These are phyloP conservation scores for Acanthacorydalis orientalis DNA, from an alignment of 2,888 invertebrate genomes.

Conservation along the genomic window DNA sequence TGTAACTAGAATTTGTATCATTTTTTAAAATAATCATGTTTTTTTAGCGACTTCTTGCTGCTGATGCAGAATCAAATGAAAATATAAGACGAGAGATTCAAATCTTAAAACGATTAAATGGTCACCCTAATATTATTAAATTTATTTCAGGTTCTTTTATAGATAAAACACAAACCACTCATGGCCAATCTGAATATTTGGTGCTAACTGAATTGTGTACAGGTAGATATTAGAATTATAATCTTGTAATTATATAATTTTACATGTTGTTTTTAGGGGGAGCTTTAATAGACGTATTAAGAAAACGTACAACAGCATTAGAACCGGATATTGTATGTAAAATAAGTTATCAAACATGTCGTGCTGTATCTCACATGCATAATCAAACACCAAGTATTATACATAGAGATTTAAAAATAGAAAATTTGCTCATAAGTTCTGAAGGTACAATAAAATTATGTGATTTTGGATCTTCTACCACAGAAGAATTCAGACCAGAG, in stretches of 20 bases:
- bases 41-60: constrained; percentile 55
- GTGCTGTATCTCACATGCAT: constrained; percentile 89
- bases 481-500: constrained; percentile 65
- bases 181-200: constrained; percentile 78
- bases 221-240: constrained; percentile 36
- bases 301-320: constrained; percentile 39
- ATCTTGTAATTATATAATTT: background rate
- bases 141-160: constrained; percentile 72
- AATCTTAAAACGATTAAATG: constrained; percentile 71
- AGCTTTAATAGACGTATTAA: constrained; percentile 47
- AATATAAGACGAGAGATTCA: constrained; percentile 70
- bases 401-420: constrained; percentile 91
- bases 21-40: constrained; percentile 5
- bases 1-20: constrained; percentile 6
- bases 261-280: constrained; percentile 29
- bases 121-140: constrained; percentile 82
- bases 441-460: constrained; percentile 84
- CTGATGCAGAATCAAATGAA: constrained; percentile 64
- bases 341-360: constrained; percentile 82
- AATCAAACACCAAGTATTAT: constrained; percentile 76
- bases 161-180: constrained; percentile 59
- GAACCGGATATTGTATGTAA: constrained; percentile 54
- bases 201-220: constrained; percentile 85
- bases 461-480: constrained; percentile 94
- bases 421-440: constrained; percentile 79